phyloP scores from a whole-genome alignment of 2,888 invertebrate species.

The Nesidiocoris tenuis region DNA sequence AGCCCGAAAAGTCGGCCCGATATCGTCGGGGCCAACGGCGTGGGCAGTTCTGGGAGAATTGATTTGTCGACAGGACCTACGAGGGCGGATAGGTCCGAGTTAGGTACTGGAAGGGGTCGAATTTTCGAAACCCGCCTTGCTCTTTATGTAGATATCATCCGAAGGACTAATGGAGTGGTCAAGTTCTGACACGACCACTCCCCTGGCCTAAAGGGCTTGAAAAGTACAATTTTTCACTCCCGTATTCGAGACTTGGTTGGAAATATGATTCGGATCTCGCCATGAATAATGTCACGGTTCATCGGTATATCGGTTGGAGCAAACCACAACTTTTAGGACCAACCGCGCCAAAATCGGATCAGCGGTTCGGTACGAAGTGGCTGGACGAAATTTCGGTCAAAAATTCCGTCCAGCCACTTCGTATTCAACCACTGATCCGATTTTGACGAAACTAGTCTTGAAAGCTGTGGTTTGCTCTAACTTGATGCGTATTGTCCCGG shows the following conservation, averaged over 20 bases:
- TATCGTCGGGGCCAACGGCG: background rate
- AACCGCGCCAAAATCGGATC: no score
- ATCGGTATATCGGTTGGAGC: background rate
- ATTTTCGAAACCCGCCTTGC: background rate
- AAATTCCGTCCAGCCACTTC: no score
- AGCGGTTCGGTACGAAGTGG: no score
- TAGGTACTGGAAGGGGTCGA: background rate
- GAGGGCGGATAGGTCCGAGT: background rate
- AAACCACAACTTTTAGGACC: background rate
- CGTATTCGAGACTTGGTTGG: background rate
- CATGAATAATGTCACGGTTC: no score
- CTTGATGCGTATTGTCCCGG: no score
- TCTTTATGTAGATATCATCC: background rate
- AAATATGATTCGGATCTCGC: no score
- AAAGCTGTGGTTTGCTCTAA: no score
- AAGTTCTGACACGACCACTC: background rate
- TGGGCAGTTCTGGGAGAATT: background rate
- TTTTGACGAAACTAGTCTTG: no score
- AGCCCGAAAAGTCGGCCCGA: background rate
- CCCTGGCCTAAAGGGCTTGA: background rate
- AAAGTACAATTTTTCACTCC: background rate
- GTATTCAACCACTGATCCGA: no score
- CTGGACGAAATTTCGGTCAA: no score
- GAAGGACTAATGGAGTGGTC: background rate
- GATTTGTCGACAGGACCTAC: background rate